phyloP scores from a whole-genome alignment of 1,140 invertebrate species.

The Zaprionus vittiger region DNA sequence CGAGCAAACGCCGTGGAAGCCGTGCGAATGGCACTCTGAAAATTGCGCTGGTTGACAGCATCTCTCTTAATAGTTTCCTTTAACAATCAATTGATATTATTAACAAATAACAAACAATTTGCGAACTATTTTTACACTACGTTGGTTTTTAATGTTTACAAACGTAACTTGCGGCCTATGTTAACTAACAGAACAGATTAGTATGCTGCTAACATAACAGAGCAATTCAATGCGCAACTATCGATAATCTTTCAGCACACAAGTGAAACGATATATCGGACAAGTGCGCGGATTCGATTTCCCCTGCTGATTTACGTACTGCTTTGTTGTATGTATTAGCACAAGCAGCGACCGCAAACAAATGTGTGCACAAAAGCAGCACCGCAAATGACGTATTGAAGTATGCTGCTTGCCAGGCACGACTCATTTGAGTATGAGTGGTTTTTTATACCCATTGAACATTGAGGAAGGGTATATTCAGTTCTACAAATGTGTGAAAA shows the following conservation, averaged over 20 bases:
- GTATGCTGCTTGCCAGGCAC: no score
- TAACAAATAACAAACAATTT: neutral
- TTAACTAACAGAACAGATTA: neutral
- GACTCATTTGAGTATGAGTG: no score
- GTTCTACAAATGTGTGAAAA: no score
- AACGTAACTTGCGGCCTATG: constrained; percentile 3
- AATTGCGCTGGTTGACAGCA: constrained; percentile 11
- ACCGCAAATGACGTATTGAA: neutral
- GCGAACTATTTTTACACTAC: neutral
- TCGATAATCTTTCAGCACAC: no score
- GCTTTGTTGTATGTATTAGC: no score
- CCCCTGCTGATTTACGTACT: no score
- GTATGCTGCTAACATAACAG: neutral
- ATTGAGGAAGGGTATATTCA: no score
- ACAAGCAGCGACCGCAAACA: neutral
- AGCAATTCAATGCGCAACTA: neutral
- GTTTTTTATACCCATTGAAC: no score
- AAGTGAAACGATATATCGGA: no score
- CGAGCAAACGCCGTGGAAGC: neutral
- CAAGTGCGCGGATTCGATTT: neutral
- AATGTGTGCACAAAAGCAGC: neutral
- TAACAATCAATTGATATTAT: neutral
- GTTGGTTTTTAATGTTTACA: constrained; percentile 21
- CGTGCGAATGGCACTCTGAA: neutral
- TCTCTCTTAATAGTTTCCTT: neutral